Evolutionary conservation across 2,888 invertebrate genomes (phyloP).

Genomic region (Apamea anceps): DNA sequence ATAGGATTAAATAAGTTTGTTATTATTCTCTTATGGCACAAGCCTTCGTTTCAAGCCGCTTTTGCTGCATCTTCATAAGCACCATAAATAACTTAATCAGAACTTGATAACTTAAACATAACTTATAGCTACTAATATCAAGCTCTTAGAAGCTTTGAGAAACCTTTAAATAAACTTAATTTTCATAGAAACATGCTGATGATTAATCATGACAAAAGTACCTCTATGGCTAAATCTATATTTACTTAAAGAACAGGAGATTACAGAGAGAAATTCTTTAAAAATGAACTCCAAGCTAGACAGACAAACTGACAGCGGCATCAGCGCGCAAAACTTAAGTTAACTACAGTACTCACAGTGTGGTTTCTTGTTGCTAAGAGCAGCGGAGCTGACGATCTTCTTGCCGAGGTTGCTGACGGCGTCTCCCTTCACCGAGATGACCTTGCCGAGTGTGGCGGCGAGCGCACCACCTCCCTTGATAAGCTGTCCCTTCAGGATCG

Average conservation of each 20-base stretch:
- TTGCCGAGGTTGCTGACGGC: slow-evolving; percentile 95
- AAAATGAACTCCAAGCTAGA: not conserved
- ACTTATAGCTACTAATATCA: not conserved
- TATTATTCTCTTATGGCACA: not conserved
- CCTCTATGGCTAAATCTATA: not conserved
- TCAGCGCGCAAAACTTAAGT: not conserved
- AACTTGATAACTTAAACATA: slow-evolving; percentile 2
- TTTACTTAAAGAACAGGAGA: not conserved
- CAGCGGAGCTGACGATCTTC: slow-evolving; percentile 94
- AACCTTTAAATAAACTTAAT: not conserved
- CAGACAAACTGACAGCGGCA: not conserved
- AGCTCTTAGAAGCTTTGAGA: not conserved
- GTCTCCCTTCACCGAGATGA: slow-evolving; percentile 94
- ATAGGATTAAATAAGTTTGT: slow-evolving; percentile 16
- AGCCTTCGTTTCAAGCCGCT: slow-evolving; percentile 12
- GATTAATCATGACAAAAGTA: not conserved
- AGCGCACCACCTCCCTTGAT: slow-evolving; percentile 95
- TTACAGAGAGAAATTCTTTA: not conserved
- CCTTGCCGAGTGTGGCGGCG: slow-evolving; percentile 86
- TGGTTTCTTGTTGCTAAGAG: slow-evolving; percentile 90
- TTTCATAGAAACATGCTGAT: no score
- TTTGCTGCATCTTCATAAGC: slow-evolving; percentile 30
- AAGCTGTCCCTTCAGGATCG: slow-evolving; percentile 96
- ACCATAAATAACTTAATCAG: not conserved
- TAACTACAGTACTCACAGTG: slow-evolving; percentile 73